A percentile compares a stretch with the other conserved stretches of the same genome.
phyloP scores from a whole-genome alignment of 2,113 vertebrate species.

The Callopanchax toddi region DNA sequence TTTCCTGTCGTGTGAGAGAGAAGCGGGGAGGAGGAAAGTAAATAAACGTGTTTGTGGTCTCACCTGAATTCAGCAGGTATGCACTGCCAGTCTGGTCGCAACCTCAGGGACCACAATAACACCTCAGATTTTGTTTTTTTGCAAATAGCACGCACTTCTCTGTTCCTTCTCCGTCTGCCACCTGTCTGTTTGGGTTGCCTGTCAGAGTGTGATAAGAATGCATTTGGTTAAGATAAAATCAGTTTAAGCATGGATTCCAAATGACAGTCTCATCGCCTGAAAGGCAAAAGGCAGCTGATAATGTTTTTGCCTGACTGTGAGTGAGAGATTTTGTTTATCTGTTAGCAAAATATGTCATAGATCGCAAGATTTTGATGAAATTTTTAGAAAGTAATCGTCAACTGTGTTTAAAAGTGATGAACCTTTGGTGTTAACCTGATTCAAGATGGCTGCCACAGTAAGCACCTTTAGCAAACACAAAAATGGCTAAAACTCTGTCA shows the following conservation, averaged over 20 bases:
- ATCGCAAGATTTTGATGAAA: no score
- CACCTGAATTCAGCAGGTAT: slow-evolving; percentile 67
- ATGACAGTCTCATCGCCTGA: no score
- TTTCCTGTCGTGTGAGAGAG: slow-evolving; percentile 72
- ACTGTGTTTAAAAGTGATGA: no score
- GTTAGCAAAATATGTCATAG: no score
- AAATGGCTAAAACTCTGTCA: no score
- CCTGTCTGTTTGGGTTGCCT: not conserved
- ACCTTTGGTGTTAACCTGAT: no score
- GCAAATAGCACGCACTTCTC: not conserved
- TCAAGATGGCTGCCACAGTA: no score
- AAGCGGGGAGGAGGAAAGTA: slow-evolving; percentile 3
- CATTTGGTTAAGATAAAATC: slow-evolving; percentile 1
- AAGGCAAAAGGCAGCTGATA: no score
- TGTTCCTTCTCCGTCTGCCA: slow-evolving; percentile 5
- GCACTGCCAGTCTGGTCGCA: slow-evolving; percentile 18
- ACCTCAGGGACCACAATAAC: slow-evolving; percentile 74
- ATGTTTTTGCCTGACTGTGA: no score
- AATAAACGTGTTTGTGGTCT: slow-evolving; percentile 63
- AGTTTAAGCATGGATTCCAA: not conserved
- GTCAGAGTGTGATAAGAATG: not conserved
- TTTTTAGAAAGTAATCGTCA: no score
- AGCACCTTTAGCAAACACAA: no score
- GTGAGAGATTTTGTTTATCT: no score
- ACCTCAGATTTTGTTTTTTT: slow-evolving; percentile 40